These are phyloP conservation scores for Iguana delicatissima DNA, from an alignment of 2,797 vertebrate genomes.

Conservation along the genomic window DNA sequence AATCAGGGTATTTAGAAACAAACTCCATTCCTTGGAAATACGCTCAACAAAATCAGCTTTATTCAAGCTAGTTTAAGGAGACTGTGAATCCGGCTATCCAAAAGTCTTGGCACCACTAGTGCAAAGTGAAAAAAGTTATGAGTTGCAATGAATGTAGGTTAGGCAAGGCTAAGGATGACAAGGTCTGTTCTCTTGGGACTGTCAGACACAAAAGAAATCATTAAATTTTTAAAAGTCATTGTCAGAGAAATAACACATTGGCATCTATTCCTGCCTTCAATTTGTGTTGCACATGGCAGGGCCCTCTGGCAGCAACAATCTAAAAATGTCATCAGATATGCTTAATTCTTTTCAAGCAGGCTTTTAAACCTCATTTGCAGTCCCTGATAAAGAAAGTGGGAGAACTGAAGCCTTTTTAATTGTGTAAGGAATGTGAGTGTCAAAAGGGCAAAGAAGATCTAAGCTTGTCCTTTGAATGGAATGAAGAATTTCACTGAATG, in stretches of 20 bases:
- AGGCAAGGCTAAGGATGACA: conserved; percentile 43
- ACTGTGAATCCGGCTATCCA: background rate
- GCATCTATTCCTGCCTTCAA: conserved; percentile 35
- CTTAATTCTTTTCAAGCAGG: conserved; percentile 34
- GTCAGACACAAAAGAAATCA: conserved; percentile 35
- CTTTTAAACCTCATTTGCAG: conserved; percentile 56
- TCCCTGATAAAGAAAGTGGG: conserved; percentile 21
- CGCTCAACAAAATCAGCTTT: background rate
- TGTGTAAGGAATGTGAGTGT: conserved; percentile 20
- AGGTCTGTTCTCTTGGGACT: conserved; percentile 10
- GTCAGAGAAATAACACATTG: conserved; percentile 32
- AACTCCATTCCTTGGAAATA: background rate
- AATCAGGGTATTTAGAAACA: background rate
- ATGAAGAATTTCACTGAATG: conserved; percentile 1
- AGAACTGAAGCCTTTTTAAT: conserved; percentile 29
- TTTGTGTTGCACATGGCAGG: conserved; percentile 19
- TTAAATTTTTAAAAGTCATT: conserved; percentile 52
- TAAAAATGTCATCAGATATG: conserved; percentile 45
- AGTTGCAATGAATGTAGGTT: conserved; percentile 34
- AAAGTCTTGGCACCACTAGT: conserved; percentile 45
- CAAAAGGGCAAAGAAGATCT: conserved; percentile 21
- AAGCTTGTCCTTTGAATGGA: conserved; percentile 6
- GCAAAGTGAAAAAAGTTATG: conserved; percentile 26
- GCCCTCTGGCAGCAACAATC: conserved; percentile 24
- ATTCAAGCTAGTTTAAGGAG: background rate